Conservation (phyloP, 2,888 invertebrate species). For the Clusia tigrina region DNA sequence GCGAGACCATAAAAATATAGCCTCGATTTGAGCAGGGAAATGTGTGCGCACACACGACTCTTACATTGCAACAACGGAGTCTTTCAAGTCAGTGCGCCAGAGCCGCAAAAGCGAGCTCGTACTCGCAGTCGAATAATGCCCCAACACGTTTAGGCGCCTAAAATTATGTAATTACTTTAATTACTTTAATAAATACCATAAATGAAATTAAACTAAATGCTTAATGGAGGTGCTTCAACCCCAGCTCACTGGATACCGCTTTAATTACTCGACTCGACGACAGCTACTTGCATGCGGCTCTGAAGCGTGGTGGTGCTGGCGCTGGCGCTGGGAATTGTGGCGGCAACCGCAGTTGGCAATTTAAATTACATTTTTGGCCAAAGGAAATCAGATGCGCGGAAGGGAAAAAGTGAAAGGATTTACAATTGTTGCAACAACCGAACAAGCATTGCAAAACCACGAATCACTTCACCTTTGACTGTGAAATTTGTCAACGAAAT, state of each 20-base stretch:
- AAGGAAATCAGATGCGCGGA: neutral
- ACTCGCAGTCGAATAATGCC: neutral
- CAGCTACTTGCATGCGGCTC: no score
- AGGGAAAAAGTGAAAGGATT: neutral
- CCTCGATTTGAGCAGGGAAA: slow-evolving; percentile 3
- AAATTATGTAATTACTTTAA: slow-evolving; percentile 14
- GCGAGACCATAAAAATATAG: neutral
- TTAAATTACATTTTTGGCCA: neutral
- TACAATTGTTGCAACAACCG: neutral
- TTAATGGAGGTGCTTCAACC: no score
- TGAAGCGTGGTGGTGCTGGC: no score
- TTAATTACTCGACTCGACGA: no score
- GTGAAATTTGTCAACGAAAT: neutral
- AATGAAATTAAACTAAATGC: neutral
- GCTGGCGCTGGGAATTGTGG: no score
- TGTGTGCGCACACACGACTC: slow-evolving; percentile 25
- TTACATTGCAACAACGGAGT: slow-evolving; percentile 22
- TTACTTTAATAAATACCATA: neutral
- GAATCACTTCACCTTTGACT: neutral
- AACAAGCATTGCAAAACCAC: neutral
- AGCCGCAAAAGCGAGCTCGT: neutral
- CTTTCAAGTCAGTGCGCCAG: slow-evolving; percentile 10
- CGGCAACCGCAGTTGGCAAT: no score
- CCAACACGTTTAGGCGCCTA: slow-evolving; percentile 3
- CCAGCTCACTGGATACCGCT: no score